phyloP scores from a whole-genome alignment of 2,888 invertebrate species.

The Apodemia zela region DNA sequence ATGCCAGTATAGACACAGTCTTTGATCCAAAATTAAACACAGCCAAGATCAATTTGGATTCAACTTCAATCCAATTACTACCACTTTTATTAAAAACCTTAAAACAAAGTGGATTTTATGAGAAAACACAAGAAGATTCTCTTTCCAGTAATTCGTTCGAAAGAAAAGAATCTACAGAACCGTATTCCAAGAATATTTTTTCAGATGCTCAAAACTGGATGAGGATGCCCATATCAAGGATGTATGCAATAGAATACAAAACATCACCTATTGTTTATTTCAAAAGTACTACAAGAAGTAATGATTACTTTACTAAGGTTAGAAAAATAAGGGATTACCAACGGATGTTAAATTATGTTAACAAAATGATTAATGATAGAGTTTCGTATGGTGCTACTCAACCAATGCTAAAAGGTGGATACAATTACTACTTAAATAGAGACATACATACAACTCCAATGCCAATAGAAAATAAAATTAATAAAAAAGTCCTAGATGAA shows the following conservation, averaged over 20 bases:
- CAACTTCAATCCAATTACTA: constrained; percentile 48
- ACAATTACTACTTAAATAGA: constrained; percentile 31
- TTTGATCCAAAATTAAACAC: constrained; percentile 44
- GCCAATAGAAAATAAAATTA: constrained; percentile 20
- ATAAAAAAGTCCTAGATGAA: constrained; percentile 19
- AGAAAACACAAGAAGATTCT: constrained; percentile 48
- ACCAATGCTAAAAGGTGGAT: constrained; percentile 32
- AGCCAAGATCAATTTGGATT: constrained; percentile 44
- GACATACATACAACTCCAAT: constrained; percentile 27
- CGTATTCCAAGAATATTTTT: constrained; percentile 45
- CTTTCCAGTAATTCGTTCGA: constrained; percentile 40
- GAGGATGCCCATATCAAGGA: constrained; percentile 44
- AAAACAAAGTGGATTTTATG: constrained; percentile 49
- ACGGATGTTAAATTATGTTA: constrained; percentile 56
- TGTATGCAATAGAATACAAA: constrained; percentile 51
- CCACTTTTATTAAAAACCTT: constrained; percentile 57
- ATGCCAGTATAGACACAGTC: constrained; percentile 42
- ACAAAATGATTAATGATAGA: constrained; percentile 59
- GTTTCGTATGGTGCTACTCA: constrained; percentile 39
- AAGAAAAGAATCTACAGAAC: constrained; percentile 41
- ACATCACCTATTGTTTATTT: constrained; percentile 47
- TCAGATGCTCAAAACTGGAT: constrained; percentile 45
- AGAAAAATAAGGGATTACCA: constrained; percentile 60
- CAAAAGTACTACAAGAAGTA: constrained; percentile 48
- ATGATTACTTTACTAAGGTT: constrained; percentile 59